Base-by-base conservation (phyloP, 1,140 invertebrate species). In the Saccostrea cuccullata region DNA sequence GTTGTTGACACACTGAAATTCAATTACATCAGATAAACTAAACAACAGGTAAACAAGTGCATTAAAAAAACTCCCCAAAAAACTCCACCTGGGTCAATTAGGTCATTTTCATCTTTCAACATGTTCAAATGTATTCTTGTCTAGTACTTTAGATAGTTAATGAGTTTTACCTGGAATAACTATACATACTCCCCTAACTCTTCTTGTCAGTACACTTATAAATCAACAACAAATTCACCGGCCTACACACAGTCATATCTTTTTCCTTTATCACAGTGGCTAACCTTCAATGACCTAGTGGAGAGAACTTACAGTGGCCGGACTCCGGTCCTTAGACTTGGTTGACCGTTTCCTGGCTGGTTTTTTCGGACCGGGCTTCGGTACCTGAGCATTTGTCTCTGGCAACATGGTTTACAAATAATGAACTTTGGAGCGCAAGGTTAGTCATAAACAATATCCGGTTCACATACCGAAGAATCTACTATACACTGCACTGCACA, bases 371-470 rank as follows among this genome's bases (percentile, higher is more conserved):
- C 70, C 15, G 4, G 30, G 11, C 15, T 77, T 77, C 12, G 70
- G 70, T 30, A 13, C 70, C 26, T 77, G 70, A 36, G 13, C 30
- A 77, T 26, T 30, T 15, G 70, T 77, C 2, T 77, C 70, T 36
- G 70, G 70, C 26, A 77, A 77, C 70, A 77, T 77, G 70, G 20
- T 17, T 30, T 77, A 30, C 26, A 30, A 36, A 36, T 36, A 36
- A 77, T 77, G 70, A 77, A 77, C 70, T 77, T 13, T 36, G 15
- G 26, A 11, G 70, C 15, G 70, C 15, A 26, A 20, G 26, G 30
- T 30, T 30, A 36, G 70, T 77, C 13, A 77, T 77, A 77, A 77
- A 77, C 70, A 77, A 77, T 77, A 77, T 77, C 70, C 70, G 70
- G 70, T 77, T 77, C 70, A 77, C 70, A 77, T 77, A 77, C 70